Evolutionary conservation across 2,888 invertebrate species (phyloP).

Genomic region (Poecilobothrus nobilitatus): DNA sequence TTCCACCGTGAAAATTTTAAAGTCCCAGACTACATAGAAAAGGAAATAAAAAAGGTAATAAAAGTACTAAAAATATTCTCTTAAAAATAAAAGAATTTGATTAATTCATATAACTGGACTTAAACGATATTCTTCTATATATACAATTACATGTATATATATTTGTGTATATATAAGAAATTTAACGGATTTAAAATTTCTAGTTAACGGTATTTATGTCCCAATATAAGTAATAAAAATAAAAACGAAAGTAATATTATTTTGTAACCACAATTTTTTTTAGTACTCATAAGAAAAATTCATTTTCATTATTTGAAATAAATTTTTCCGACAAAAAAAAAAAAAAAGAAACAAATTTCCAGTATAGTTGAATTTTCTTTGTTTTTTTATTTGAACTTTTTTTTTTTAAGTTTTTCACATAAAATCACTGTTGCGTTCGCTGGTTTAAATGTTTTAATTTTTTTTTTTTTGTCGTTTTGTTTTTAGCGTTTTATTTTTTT

Average conservation of each 20-base stretch:
- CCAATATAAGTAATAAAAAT: neutral
- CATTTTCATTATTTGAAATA: neutral
- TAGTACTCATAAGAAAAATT: neutral
- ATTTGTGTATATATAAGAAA: too few relatives aligned
- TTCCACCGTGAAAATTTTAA: neutral
- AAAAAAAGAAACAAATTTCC: too few relatives aligned
- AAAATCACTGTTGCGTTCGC: slow-evolving; percentile 4
- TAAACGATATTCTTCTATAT: neutral
- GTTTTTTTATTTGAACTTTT: neutral
- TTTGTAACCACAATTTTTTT: slow-evolving; percentile 3
- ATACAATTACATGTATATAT: neutral
- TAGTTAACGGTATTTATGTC: neutral
- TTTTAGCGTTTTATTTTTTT: too few relatives aligned
- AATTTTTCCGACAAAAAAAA: neutral
- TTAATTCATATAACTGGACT: neutral
- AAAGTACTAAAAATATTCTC: neutral
- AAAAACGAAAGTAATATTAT: neutral
- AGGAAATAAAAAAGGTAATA: neutral
- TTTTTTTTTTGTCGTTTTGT: too few relatives aligned
- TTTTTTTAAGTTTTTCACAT: neutral
- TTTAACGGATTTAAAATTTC: neutral
- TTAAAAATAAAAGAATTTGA: neutral
- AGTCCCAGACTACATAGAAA: neutral
- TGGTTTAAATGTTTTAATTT: slow-evolving; percentile 1
- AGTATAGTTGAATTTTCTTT: neutral